A percentile compares a stretch with the other conserved stretches of the same genome.
phyloP scores from a whole-genome alignment of 2,797 vertebrate genomes.

The Balearica regulorum region DNA sequence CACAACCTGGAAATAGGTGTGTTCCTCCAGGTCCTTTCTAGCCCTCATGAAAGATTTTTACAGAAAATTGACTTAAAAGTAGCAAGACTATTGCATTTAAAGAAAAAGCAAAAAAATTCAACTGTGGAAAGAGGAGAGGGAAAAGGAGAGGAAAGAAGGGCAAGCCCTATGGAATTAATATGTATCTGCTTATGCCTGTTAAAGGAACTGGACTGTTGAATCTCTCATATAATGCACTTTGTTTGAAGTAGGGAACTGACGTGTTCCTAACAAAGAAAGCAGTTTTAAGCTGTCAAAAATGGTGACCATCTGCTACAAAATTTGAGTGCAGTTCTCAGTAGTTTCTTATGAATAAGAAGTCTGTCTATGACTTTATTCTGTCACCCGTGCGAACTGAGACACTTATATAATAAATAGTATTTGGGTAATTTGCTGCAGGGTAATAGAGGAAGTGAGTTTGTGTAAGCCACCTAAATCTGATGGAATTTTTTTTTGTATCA shows the following conservation, averaged over 20 bases:
- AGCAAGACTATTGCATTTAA: background rate
- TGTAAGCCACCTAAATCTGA: background rate
- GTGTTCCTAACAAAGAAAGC: background rate
- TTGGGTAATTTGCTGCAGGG: background rate
- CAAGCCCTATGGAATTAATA: background rate
- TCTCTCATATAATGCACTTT: background rate
- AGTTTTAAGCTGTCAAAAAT: background rate
- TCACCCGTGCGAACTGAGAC: background rate
- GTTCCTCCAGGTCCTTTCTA: background rate
- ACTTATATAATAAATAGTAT: background rate
- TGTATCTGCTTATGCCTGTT: background rate
- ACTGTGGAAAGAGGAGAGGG: background rate
- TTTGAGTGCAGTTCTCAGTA: background rate
- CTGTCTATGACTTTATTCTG: background rate
- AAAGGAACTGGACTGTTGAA: background rate
- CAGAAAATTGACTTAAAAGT: background rate
- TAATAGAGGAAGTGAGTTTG: background rate
- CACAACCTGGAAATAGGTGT: background rate
- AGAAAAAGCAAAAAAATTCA: background rate
- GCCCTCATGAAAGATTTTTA: background rate
- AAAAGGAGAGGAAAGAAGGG: background rate
- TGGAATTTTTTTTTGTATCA: background rate
- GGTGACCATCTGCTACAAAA: background rate
- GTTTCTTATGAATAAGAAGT: background rate
- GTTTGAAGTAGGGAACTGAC: background rate